phyloP scores from a whole-genome alignment of 2,797 vertebrate genomes.

The Dendrocincla fuliginosa region DNA sequence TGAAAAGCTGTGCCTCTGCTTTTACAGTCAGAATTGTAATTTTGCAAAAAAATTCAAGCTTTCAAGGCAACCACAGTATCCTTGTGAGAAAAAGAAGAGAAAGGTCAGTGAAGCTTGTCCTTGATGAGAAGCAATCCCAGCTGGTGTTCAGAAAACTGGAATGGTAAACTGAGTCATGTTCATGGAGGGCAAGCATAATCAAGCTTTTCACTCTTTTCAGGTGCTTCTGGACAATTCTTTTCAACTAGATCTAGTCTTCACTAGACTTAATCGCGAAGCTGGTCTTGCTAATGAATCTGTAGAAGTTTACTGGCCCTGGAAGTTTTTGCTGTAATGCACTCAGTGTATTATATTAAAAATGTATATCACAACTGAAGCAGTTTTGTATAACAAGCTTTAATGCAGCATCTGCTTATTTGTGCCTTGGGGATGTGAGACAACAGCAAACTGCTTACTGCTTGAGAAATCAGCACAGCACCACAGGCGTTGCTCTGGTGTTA shows the following conservation, averaged over 20 bases:
- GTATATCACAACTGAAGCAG: conserved; percentile 70
- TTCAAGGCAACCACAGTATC: not conserved
- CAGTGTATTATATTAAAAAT: conserved; percentile 74
- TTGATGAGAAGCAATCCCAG: not conserved
- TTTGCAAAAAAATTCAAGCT: not conserved
- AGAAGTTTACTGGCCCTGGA: conserved; percentile 51
- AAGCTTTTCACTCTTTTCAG: conserved; percentile 5
- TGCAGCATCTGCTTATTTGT: conserved; percentile 71
- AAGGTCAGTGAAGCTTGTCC: conserved; percentile 9
- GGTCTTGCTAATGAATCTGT: conserved; percentile 63
- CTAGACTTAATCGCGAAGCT: conserved; percentile 46
- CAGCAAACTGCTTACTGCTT: conserved; percentile 69
- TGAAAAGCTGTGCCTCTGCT: not conserved
- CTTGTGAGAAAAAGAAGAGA: conserved; percentile 7
- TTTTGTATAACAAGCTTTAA: conserved; percentile 71
- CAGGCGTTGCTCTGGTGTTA: conserved; percentile 21
- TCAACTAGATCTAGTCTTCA: not conserved
- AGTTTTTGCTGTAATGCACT: conserved; percentile 42
- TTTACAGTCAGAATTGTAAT: conserved; percentile 22
- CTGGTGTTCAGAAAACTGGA: not conserved
- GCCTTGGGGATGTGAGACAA: conserved; percentile 54
- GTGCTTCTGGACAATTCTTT: not conserved
- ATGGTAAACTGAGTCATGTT: not conserved
- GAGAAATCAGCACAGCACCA: conserved; percentile 54
- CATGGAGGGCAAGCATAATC: not conserved